Percentiles rank a stretch among this genome's conserved stretches.
These are phyloP conservation scores for Drosophila mercatorum DNA, from an alignment of 2,888 invertebrate species.

Conservation along the genomic window DNA sequence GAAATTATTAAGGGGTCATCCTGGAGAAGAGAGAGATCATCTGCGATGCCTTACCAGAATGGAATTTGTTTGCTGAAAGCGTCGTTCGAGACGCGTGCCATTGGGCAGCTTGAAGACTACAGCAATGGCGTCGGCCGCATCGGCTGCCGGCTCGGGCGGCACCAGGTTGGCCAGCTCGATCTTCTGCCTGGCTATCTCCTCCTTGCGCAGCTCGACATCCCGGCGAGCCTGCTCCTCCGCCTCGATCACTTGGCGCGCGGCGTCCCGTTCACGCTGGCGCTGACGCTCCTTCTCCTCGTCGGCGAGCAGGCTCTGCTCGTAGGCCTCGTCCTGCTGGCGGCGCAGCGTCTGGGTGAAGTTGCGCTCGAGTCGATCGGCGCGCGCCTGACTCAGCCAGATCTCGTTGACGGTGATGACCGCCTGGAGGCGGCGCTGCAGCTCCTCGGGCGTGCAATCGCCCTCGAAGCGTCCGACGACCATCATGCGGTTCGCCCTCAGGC, in stretches of 20 bases:
- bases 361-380: conserved; percentile 93
- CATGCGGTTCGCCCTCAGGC: conserved; percentile 95
- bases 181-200: conserved; percentile 89
- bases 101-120: conserved; percentile 96
- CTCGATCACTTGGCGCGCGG: conserved; percentile 85
- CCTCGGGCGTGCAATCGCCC: conserved; percentile 90
- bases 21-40: no score
- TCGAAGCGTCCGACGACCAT: conserved; percentile 96
- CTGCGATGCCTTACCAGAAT: conserved; percentile 88
- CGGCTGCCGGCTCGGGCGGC: conserved; percentile 91
- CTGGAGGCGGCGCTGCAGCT: conserved; percentile 90
- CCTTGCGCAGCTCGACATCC: conserved; percentile 86
- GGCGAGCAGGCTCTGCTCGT: conserved; percentile 94
- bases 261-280: conserved; percentile 87
- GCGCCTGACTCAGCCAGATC: conserved; percentile 92
- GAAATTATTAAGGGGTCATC: neutral
- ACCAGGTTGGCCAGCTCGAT: conserved; percentile 88
- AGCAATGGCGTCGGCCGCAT: conserved; percentile 89
- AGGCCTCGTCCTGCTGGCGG: conserved; percentile 97
- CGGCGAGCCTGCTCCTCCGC: conserved; percentile 85
- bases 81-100: conserved; percentile 94
- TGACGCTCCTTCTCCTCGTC: conserved; percentile 97
- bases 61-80: conserved; percentile 92
- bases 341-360: conserved; percentile 94
- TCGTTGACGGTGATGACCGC: conserved; percentile 94